Evolutionary conservation across 2,888 invertebrate species (phyloP).

Genomic region (Netelia virgata): DNA sequence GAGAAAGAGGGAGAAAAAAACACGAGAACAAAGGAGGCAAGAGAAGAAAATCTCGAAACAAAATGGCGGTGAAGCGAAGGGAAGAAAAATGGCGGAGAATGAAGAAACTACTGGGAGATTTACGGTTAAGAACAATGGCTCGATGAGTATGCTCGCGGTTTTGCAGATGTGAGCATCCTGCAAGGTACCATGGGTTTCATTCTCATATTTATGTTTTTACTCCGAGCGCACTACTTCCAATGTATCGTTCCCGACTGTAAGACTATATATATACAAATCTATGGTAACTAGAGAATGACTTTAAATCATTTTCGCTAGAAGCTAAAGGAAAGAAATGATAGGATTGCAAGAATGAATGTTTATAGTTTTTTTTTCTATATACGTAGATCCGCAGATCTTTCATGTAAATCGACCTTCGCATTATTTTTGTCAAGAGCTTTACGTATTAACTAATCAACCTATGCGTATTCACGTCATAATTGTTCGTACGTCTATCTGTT

Average conservation of each 20-base stretch:
- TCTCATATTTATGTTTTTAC: not conserved
- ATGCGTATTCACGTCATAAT: too few species aligned
- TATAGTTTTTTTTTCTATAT: too few species aligned
- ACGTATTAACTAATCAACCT: too few species aligned
- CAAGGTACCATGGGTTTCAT: not conserved
- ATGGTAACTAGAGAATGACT: too few species aligned
- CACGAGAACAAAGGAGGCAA: not conserved
- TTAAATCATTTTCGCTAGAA: too few species aligned
- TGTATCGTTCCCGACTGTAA: not conserved
- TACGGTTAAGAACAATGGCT: conserved; percentile 42
- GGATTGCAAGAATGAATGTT: too few species aligned
- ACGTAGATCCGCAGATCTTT: too few species aligned
- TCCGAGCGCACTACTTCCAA: not conserved
- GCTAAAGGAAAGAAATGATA: too few species aligned
- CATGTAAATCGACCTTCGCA: too few species aligned
- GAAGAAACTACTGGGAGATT: conserved; percentile 22
- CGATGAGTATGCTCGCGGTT: conserved; percentile 37
- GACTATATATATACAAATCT: not conserved
- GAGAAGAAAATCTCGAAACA: not conserved
- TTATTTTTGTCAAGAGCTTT: too few species aligned
- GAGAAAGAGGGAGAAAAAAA: not conserved
- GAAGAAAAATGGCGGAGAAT: conserved; percentile 17
- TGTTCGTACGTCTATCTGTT: too few species aligned
- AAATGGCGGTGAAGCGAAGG: conserved; percentile 5
- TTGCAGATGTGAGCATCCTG: not conserved